Percentiles rank a stretch among this genome's conserved stretches.
Evolutionary conservation across 2,888 invertebrate species (phyloP).

Genomic region (Polyploca ridens): DNA sequence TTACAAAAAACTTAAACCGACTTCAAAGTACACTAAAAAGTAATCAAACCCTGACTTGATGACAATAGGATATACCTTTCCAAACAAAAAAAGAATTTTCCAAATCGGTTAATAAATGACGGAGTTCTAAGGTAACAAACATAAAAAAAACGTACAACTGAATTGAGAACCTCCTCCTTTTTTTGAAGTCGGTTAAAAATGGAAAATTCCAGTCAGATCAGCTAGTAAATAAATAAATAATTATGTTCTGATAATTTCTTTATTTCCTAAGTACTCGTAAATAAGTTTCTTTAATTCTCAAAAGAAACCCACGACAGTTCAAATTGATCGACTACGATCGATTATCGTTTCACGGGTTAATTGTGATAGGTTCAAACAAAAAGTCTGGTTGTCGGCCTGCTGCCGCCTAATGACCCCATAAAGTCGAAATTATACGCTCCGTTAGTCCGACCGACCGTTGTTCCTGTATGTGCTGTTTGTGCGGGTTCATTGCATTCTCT

Average conservation of each 20-base stretch:
- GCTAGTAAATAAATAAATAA: no score
- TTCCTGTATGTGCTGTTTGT: constrained; percentile 40
- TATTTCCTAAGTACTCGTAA: constrained; percentile 12
- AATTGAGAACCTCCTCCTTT: no score
- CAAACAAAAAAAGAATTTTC: no score
- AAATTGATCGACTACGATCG: constrained; percentile 64
- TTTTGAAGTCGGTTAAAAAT: no score
- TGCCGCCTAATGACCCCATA: constrained; percentile 75
- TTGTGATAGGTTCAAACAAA: constrained; percentile 71
- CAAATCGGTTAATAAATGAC: no score
- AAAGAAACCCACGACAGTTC: constrained; percentile 35
- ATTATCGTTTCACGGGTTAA: constrained; percentile 78
- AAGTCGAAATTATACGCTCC: constrained; percentile 76
- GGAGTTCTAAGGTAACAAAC: no score
- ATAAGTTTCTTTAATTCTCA: constrained; percentile 10
- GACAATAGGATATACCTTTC: no score
- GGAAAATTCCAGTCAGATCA: no score
- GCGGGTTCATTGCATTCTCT: constrained; percentile 48
- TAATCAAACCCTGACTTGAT: no score
- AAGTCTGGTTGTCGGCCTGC: constrained; percentile 60
- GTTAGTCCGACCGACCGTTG: constrained; percentile 64
- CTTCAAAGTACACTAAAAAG: no score
- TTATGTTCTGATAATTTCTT: not conserved
- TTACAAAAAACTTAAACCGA: no score
- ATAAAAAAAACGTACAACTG: no score